Base-by-base conservation (phyloP, 1,140 invertebrate genomes). In the Aphaenogaster floridana region DNA sequence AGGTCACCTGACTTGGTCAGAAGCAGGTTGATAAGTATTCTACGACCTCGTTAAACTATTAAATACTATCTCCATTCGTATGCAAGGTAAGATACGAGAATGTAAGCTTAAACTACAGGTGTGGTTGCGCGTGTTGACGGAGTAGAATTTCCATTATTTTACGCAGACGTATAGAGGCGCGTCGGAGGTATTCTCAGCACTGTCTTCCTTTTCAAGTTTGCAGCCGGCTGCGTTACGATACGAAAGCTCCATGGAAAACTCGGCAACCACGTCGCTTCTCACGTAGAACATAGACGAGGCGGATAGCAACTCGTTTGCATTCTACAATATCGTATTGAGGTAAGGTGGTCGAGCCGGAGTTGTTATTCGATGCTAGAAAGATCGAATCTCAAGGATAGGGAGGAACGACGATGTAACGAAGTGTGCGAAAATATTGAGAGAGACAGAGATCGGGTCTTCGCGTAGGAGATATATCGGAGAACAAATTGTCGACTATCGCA, bases 81-180 rank as follows among this genome's bases (percentile, higher is more conserved):
- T 72, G 76, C 57, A 34, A 6, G 8, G 28, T 61, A 61, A 78
- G 54, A 50, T 68, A 88, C 39, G 80, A 45, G 48, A 28, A 17
- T 39, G 28, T 79, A 79, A 85, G 57, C 77, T 66, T 78, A 64
- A 68, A 64, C 34, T 59, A 15, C 28, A 61, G 13, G 3, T 36
- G 66, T 21, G 54, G 17, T 45, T 59, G 42, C 42, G 21, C 21
- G 42, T 13, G 4, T 45, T 9, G 59, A 61, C 39, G 68, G 81
- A 86, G 85, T 83, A 88, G 88, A 87, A 91, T 88, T 90, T 93
- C 86, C 78, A 88, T 89, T 90, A 92, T 93, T 91, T 81, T 52
- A 89, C 78, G 87, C 36, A 36, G 88, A 81, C 71, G 50, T 86
- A 61, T 54, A 15, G 52, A n/a, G 48, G 28, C 15, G 42, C 48